phyloP scores from a whole-genome alignment of 2,888 invertebrate species.

The Allolobophora icterica region DNA sequence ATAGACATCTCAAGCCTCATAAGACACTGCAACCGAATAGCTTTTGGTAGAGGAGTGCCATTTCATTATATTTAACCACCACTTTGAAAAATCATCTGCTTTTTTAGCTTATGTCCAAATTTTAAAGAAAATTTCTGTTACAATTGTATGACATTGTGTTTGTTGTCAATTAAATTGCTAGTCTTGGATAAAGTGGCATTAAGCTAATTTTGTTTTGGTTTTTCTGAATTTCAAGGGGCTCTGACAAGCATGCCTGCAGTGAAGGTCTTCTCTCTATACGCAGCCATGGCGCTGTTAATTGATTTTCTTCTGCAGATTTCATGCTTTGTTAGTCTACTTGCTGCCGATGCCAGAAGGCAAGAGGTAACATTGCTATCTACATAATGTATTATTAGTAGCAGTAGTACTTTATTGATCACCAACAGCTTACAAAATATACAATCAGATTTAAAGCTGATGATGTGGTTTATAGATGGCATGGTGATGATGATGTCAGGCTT shows the following conservation, averaged over 20 bases:
- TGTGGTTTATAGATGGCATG: too few relatives aligned
- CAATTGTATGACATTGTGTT: background rate
- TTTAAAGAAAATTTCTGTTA: background rate
- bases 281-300: slow-evolving; percentile 90
- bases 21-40: too few relatives aligned
- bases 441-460: too few relatives aligned
- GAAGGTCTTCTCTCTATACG: slow-evolving; percentile 92
- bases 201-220: background rate
- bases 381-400: too few relatives aligned
- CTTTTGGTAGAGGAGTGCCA: too few relatives aligned
- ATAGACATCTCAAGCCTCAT: too few relatives aligned
- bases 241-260: slow-evolving; percentile 98
- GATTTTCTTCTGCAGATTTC: slow-evolving; percentile 95
- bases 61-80: too few relatives aligned
- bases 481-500: too few relatives aligned
- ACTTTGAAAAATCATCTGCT: too few relatives aligned
- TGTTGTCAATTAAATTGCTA: background rate
- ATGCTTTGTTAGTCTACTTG: slow-evolving; percentile 88
- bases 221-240: slow-evolving; percentile 72
- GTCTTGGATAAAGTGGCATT: background rate
- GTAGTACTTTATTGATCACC: too few relatives aligned
- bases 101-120: too few relatives aligned
- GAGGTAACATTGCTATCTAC: slow-evolving; percentile 62
- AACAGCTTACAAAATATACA: too few relatives aligned
- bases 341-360: slow-evolving; percentile 85